A percentile compares a stretch with the other conserved stretches of the same genome.
These are phyloP conservation scores for Megalops atlanticus DNA, from an alignment of 2,113 vertebrate species.

Conservation along the genomic window DNA sequence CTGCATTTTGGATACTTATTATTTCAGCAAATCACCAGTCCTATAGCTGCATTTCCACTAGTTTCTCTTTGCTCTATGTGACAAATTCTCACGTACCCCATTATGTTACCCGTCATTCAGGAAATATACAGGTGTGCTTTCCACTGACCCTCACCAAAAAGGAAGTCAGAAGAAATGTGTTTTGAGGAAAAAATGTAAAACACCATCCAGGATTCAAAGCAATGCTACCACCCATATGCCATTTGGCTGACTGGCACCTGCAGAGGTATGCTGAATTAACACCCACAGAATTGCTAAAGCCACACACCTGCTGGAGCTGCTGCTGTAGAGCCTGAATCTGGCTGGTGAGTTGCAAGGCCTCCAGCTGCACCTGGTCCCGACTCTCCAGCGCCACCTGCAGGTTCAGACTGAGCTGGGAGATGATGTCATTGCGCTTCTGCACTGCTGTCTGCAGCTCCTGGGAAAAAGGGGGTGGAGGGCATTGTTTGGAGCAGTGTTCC, in stretches of 20 bases:
- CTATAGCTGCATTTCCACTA: too few species aligned
- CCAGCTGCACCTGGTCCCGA: conserved; percentile 71
- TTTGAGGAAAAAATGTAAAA: too few species aligned
- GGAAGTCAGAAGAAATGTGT: too few species aligned
- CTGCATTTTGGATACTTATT: neutral
- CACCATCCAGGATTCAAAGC: too few species aligned
- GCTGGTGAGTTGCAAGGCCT: conserved; percentile 63
- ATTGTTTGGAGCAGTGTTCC: neutral
- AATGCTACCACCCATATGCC: too few species aligned
- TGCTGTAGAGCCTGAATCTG: conserved; percentile 75
- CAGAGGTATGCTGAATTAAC: too few species aligned
- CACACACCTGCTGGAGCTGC: conserved; percentile 75
- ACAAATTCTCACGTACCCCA: too few species aligned
- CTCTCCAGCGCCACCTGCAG: conserved; percentile 70
- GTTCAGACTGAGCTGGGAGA: conserved; percentile 71
- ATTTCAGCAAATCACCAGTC: neutral
- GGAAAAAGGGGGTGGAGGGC: neutral
- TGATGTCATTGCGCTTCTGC: conserved; percentile 79
- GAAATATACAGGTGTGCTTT: neutral
- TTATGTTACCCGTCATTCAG: too few species aligned
- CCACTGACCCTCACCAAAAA: too few species aligned
- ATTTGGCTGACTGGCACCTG: too few species aligned
- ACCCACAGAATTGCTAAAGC: too few species aligned
- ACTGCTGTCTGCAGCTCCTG: conserved; percentile 73
- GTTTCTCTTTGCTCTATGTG: too few species aligned